These are phyloP conservation scores for Troides oblongomaculatus DNA, from an alignment of 2,888 invertebrate genomes.

Conservation along the genomic window DNA sequence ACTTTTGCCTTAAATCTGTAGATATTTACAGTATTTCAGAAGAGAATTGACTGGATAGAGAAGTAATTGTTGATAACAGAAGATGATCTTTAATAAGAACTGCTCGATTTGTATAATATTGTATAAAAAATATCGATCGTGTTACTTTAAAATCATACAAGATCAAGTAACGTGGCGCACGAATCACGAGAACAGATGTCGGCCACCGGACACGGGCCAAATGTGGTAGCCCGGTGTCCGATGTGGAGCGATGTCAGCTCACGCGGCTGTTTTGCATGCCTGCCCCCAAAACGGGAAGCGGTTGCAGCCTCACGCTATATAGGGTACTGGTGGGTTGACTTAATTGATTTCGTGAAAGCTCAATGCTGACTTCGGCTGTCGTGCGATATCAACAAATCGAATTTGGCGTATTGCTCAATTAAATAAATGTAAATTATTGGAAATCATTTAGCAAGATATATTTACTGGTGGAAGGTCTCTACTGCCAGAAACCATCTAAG, in stretches of 20 bases:
- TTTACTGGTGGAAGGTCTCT: no score
- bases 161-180: constrained; percentile 22
- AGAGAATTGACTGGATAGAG: no score
- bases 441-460: no score
- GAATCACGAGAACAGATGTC: constrained; percentile 40
- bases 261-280: constrained; percentile 42
- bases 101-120: constrained; percentile 9
- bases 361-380: constrained; percentile 1
- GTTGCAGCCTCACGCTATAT: constrained; percentile 26
- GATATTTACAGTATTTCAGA: no score
- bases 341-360: constrained; percentile 26
- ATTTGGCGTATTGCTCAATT: not conserved
- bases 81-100: no score
- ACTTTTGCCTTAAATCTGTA: no score
- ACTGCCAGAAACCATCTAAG: no score
- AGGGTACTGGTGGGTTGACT: constrained; percentile 26
- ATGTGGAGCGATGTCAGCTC: constrained; percentile 39
- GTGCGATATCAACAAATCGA: not conserved
- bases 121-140: constrained; percentile 11
- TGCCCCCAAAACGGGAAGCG: constrained; percentile 37
- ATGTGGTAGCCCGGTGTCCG: constrained; percentile 33
- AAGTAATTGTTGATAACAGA: no score
- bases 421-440: not conserved
- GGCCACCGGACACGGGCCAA: constrained; percentile 38
- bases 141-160: constrained; percentile 18